Conservation (phyloP, 2,797 vertebrate species). For the Acanthiza pusilla region DNA sequence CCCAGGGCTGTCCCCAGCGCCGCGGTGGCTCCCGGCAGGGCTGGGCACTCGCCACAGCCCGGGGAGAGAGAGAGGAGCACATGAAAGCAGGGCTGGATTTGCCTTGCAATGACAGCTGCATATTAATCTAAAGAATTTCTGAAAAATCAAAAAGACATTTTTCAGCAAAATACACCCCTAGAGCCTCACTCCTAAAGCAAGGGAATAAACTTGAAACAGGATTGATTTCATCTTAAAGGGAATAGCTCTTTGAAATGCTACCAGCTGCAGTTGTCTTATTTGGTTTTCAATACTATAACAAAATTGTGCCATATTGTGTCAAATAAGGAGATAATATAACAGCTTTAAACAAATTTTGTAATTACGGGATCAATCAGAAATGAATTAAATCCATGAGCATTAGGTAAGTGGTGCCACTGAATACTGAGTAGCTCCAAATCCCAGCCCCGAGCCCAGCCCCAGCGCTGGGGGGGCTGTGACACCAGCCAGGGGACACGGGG, state of each 20-base stretch:
- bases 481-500: neutral
- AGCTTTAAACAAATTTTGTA: conserved; percentile 91
- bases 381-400: conserved; percentile 69
- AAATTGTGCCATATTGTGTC: conserved; percentile 96
- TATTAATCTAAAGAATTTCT: conserved; percentile 97
- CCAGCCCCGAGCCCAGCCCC: neutral
- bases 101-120: conserved; percentile 96
- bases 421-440: conserved; percentile 67
- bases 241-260: conserved; percentile 89
- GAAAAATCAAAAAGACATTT: conserved; percentile 96
- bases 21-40: conserved; percentile 44
- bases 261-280: conserved; percentile 87
- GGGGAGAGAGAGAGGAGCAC: conserved; percentile 88
- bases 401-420: conserved; percentile 45
- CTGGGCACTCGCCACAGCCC: conserved; percentile 76
- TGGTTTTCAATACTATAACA: conserved; percentile 86
- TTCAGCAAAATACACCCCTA: conserved; percentile 87
- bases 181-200: conserved; percentile 85
- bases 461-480: neutral
- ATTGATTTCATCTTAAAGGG: conserved; percentile 98
- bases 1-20: neutral
- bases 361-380: conserved; percentile 82
- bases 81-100: conserved; percentile 92
- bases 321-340: conserved; percentile 89
- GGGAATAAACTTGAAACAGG: conserved; percentile 94